Evolutionary conservation across 2,797 vertebrate genomes (phyloP), one percentile per base, ranked within the genome.

Genomic region (Halcyon chelicuti): DNA sequence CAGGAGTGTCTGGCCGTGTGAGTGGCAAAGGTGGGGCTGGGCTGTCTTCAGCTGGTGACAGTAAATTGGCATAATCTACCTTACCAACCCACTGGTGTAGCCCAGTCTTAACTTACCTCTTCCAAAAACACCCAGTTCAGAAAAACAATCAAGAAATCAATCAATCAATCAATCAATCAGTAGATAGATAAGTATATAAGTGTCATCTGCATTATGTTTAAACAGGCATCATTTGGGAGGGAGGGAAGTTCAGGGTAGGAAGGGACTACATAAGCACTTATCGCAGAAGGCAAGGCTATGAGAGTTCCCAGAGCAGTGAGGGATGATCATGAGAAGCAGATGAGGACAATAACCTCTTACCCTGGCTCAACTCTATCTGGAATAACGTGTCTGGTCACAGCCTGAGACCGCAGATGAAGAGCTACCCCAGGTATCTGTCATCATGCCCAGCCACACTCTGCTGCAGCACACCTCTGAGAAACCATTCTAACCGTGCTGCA

Each of bases 401-500:
- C 31, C 77, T 60, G 42, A 81, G 51, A 86, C 86, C 60, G 54
- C 77, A 93, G 84, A 73, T 14, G 18, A 78, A 78, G 75, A 77
- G 33, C 42, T 90, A 44, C 26, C 17, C 35, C 29, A 63, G 28
- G 44, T 51, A 52, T 72, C 91, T 81, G 33, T 54, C 79, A 73
- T 71, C 3, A 4, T 1, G 2, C 25, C 79, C 1, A 0, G 66
- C 58, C 58, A 51, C 49, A n/a, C 14, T 86, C 23, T 73, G 55
- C 67, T 94, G 76, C 76, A 73, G 62, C 52, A n/a, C 22, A 79
- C 44, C 77, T 75, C 73, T 39, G 63, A 95, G 67, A 93, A 94
- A 44, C 67, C 70, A 40, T 52, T 39, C 58, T 18, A 88, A 49
- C 73, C 44, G 6, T 54, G 79, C 35, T 37, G 37, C 67, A 88